Evolutionary conservation across 2,797 vertebrate genomes (phyloP).

Genomic region (Neostethus bicornis): DNA sequence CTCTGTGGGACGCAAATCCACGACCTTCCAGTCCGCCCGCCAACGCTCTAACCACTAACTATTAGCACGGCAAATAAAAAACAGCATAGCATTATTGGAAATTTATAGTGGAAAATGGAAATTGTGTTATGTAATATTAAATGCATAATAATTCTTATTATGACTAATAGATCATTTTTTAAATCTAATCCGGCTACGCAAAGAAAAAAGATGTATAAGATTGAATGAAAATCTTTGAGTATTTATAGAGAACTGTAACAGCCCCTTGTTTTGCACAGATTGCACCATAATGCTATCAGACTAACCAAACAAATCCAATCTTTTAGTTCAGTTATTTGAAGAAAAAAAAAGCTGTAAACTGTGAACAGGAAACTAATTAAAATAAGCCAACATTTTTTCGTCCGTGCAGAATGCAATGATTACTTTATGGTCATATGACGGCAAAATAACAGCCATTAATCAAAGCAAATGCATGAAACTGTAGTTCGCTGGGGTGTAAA

Average conservation of each 20-base stretch:
- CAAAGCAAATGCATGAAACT: neutral
- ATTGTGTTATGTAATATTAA: neutral
- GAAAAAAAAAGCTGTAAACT: neutral
- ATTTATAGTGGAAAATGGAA: too few species aligned
- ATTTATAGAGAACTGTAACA: too few species aligned
- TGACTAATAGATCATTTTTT: neutral
- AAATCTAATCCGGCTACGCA: too few species aligned
- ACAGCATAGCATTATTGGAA: too few species aligned
- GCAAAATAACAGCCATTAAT: conserved; percentile 10
- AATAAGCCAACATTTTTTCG: neutral
- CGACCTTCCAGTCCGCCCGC: too few species aligned
- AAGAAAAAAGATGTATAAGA: too few species aligned
- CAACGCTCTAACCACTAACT: too few species aligned
- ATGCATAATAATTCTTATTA: neutral
- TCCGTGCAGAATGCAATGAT: conserved; percentile 4
- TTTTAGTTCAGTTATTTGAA: neutral
- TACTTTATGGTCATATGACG: neutral
- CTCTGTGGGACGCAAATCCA: too few species aligned
- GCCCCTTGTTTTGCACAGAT: neutral
- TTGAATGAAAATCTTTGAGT: too few species aligned
- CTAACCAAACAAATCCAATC: neutral
- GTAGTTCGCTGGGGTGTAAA: neutral
- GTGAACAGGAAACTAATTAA: conserved; percentile 8
- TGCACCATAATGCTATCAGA: neutral
- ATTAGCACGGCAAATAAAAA: too few species aligned